These are phyloP conservation scores for Scaptomyza polygonia DNA, from an alignment of 2,888 invertebrate species.

Conservation along the genomic window DNA sequence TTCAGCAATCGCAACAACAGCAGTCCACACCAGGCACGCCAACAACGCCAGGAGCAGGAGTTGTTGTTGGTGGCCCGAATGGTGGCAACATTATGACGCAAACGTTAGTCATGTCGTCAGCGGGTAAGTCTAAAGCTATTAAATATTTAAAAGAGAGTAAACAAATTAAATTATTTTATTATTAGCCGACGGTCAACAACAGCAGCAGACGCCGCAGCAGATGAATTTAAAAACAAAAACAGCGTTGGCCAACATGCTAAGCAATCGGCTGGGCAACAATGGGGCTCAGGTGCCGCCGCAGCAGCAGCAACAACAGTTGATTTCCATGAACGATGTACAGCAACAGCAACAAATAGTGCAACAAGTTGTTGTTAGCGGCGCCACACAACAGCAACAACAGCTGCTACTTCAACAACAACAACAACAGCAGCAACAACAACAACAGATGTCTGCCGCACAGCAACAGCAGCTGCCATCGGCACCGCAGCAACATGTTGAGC, in stretches of 20 bases:
- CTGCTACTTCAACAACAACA: slow-evolving; percentile 53
- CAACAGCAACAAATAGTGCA: slow-evolving; percentile 74
- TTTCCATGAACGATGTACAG: slow-evolving; percentile 58
- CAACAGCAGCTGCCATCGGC: slow-evolving; percentile 57
- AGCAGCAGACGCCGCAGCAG: slow-evolving; percentile 86
- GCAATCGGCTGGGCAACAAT: slow-evolving; percentile 89
- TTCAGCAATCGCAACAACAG: slow-evolving; percentile 62
- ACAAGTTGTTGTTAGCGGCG: slow-evolving; percentile 75
- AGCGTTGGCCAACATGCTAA: slow-evolving; percentile 96
- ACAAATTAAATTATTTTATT: not conserved
- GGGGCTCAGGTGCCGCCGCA: slow-evolving; percentile 74
- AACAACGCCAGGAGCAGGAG: slow-evolving; percentile 53
- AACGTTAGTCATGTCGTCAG: slow-evolving; percentile 72
- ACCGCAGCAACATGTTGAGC: slow-evolving; percentile 67
- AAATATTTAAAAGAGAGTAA: not conserved
- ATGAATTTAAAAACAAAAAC: slow-evolving; percentile 95
- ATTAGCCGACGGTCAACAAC: slow-evolving; percentile 82
- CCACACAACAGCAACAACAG: slow-evolving; percentile 64
- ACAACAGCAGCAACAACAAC: slow-evolving; percentile 63
- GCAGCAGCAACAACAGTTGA: slow-evolving; percentile 62
- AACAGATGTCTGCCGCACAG: slow-evolving; percentile 53
- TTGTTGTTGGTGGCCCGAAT: slow-evolving; percentile 39
- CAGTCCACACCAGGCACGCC: slow-evolving; percentile 62
- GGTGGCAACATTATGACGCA: slow-evolving; percentile 74
- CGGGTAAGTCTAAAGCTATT: slow-evolving; percentile 30